Evolutionary conservation across 2,113 vertebrate species (phyloP), one percentile per base, ranked within the genome.

Genomic region (Microcebus lehilahytsara): DNA sequence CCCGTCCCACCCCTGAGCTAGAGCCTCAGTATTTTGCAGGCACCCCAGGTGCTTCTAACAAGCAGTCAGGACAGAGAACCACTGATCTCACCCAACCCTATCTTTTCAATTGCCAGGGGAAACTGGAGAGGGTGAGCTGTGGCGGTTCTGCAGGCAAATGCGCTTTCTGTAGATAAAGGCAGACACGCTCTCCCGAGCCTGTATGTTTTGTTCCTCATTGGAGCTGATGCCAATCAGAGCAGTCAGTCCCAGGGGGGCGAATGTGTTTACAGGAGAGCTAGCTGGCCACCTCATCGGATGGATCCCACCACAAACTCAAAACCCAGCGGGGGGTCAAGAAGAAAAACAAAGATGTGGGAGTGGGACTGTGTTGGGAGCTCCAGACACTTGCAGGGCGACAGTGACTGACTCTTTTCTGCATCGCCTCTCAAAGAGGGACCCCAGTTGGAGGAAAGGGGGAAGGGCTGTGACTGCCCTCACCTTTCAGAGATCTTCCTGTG

Each of bases 1-100:
- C 13, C 1, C 10, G 0, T 14, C 12, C 27, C 20, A 8, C 27
- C 13, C 49, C 6, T 19, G 12, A 42, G 9, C 40, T 60, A 32
- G 16, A 23, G 12, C 16, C 8, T 0, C 27, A 60, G 23, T 46
- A 17, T 37, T 88, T 69, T 12, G 42, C 32, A 64, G 5, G 4
- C 64, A 32, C 77, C 46, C 20, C 42, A 53, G 16, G 16, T n/a
- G n/a, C 5, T 71, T 53, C 81, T 46, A 32, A 80, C 11, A 22
- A 12, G 34, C 6, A 80, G 12, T 1, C 74, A 78, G 32, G 37
- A 20, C 5, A 5, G 11, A 81, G 8, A 30, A 37, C 40, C 34
- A 51, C 16, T 37, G 8, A 37, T 67, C 30, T 42, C 32, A 53
- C 19, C 67, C 23, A 64, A 37, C 22, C 22, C 32, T 74, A 3